Conservation (phyloP, 2,888 invertebrate genomes). For the Callyntrura guangdongensis region DNA sequence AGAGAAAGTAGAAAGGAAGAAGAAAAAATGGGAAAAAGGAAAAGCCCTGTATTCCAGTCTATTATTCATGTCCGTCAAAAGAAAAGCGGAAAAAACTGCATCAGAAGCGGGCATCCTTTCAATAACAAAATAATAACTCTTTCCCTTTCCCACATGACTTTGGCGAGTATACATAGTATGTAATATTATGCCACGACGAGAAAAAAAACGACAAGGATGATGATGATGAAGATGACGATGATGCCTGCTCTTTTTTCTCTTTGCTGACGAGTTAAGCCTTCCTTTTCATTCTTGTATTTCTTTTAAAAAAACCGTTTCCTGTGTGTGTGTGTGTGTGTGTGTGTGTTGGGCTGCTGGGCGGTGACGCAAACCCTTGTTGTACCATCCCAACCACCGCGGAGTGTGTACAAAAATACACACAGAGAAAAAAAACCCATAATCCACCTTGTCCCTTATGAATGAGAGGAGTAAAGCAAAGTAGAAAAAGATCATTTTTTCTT, state of each 20-base stretch:
- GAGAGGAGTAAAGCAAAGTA: constrained; percentile 17
- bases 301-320: constrained; percentile 23
- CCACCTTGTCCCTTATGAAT: constrained; percentile 29
- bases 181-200: background rate
- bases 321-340: background rate
- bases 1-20: background rate
- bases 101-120: constrained; percentile 40
- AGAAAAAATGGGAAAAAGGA: too few species aligned
- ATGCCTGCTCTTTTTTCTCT: constrained; percentile 3
- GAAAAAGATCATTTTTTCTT: constrained; percentile 28
- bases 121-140: constrained; percentile 51
- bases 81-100: constrained; percentile 49
- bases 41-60: background rate
- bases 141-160: background rate
- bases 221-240: too few species aligned
- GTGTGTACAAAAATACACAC: background rate
- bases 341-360: background rate
- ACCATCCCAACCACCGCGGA: background rate
- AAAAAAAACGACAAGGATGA: too few species aligned
- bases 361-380: background rate
- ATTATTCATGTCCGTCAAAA: constrained; percentile 62
- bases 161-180: background rate
- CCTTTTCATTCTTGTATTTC: constrained; percentile 45
- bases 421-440: background rate
- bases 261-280: constrained; percentile 41